Conservation (phyloP, 2,113 vertebrate genomes). For the Epinephelus moara region DNA sequence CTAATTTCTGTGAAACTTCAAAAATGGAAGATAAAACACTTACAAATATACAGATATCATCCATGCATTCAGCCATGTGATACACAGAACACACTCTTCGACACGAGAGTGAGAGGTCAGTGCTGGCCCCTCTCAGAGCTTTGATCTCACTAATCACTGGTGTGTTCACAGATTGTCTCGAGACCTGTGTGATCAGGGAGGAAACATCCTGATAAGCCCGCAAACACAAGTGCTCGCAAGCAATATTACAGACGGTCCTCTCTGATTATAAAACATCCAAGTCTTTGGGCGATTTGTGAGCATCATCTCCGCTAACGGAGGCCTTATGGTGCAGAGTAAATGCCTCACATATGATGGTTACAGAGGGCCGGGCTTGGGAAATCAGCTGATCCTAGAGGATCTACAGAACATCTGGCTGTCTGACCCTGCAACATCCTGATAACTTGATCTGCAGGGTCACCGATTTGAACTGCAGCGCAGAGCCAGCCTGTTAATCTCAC, state of each 20-base stretch:
- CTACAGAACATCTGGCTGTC: conserved; percentile 80
- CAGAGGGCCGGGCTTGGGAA: conserved; percentile 60
- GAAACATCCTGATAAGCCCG: background rate
- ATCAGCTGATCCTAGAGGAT: conserved; percentile 79
- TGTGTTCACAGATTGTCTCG: conserved; percentile 22
- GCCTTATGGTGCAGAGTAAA: conserved; percentile 63
- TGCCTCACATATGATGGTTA: conserved; percentile 63
- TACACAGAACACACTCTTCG: background rate
- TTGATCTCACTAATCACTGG: conserved; percentile 27
- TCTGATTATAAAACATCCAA: conserved; percentile 37
- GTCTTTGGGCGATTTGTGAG: conserved; percentile 47
- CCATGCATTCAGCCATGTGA: background rate
- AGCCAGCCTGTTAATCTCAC: conserved; percentile 78
- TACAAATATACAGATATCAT: background rate
- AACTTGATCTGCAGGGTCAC: conserved; percentile 78
- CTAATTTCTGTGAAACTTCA: background rate
- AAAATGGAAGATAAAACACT: background rate
- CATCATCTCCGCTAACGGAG: conserved; percentile 50
- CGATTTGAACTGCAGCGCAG: conserved; percentile 64
- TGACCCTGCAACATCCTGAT: conserved; percentile 75
- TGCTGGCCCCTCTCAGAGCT: conserved; percentile 12
- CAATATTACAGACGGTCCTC: background rate
- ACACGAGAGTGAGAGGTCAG: conserved; percentile 29
- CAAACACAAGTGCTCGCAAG: conserved; percentile 1
- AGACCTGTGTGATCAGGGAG: conserved; percentile 31